These are phyloP conservation scores for Coryphaenoides rupestris DNA, from an alignment of 2,113 vertebrate species.

Conservation along the genomic window DNA sequence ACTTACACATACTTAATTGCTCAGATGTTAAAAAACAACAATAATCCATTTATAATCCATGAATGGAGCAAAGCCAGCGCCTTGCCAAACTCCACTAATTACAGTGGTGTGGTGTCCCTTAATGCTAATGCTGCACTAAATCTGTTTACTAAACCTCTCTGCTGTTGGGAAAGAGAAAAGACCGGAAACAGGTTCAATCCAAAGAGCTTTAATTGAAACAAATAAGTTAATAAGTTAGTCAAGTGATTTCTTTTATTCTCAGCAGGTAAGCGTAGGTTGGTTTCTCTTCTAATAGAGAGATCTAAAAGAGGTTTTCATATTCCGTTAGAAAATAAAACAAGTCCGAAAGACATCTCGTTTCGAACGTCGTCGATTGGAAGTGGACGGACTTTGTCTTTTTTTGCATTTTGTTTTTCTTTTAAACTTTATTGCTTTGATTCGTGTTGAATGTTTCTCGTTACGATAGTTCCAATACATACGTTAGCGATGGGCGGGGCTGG, in stretches of 20 bases:
- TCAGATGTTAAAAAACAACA: no score
- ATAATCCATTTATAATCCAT: no score
- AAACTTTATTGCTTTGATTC: slow-evolving; percentile 70
- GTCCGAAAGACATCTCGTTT: slow-evolving; percentile 28
- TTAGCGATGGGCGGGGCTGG: slow-evolving; percentile 58
- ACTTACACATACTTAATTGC: no score
- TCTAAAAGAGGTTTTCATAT: background rate
- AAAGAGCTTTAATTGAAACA: slow-evolving; percentile 93
- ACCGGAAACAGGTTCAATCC: slow-evolving; percentile 55
- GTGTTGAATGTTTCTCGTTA: slow-evolving; percentile 44
- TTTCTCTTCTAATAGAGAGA: slow-evolving; percentile 26
- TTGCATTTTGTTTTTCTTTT: no score
- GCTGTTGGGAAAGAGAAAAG: slow-evolving; percentile 14
- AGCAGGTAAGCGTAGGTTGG: slow-evolving; percentile 39
- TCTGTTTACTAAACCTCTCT: background rate
- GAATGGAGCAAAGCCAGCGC: no score
- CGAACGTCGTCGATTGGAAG: slow-evolving; percentile 43
- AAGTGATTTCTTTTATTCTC: slow-evolving; percentile 78
- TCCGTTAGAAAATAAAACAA: slow-evolving; percentile 45
- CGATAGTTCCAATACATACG: slow-evolving; percentile 48
- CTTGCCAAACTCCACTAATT: no score
- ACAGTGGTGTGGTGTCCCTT: background rate
- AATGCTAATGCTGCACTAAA: background rate
- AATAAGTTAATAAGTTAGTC: slow-evolving; percentile 95
- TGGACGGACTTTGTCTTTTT: slow-evolving; percentile 62